phyloP scores from a whole-genome alignment of 2,888 invertebrate genomes.

The Mythimna lalbum region DNA sequence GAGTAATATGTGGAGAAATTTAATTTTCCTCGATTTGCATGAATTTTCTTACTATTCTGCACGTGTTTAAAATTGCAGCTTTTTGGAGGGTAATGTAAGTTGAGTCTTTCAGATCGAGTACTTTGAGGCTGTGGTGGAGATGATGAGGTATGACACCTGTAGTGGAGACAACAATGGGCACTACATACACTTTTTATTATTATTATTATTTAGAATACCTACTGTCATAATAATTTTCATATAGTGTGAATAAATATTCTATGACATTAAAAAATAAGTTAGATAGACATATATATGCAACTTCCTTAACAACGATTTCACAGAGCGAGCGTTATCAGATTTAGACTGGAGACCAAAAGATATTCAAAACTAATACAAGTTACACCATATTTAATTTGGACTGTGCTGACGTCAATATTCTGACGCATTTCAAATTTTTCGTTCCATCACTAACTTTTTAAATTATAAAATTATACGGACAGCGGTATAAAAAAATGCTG shows the following conservation, averaged over 20 bases:
- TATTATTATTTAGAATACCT: neutral
- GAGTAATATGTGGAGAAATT: too few species aligned
- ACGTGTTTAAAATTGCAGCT: too few species aligned
- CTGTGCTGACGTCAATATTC: constrained; percentile 23
- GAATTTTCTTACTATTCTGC: too few species aligned
- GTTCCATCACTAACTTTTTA: neutral
- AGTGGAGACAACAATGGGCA: too few species aligned
- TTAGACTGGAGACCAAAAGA: constrained; percentile 1
- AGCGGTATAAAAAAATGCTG: neutral
- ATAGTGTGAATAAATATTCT: constrained; percentile 5
- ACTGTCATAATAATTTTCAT: neutral
- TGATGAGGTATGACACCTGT: too few species aligned
- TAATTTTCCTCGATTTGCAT: too few species aligned
- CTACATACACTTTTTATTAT: too few species aligned
- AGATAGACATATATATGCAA: constrained; percentile 16
- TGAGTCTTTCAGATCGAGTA: too few species aligned
- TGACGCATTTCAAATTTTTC: neutral
- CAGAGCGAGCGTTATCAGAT: neutral
- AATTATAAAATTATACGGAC: constrained; percentile 36
- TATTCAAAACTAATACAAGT: constrained; percentile 31
- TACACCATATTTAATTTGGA: constrained; percentile 39
- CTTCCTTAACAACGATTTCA: constrained; percentile 24
- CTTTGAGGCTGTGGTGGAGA: too few species aligned
- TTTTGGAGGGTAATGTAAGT: too few species aligned
- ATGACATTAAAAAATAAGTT: neutral